Conservation (phyloP, 2,113 vertebrate species). For the Mystacornis crossleyi region DNA sequence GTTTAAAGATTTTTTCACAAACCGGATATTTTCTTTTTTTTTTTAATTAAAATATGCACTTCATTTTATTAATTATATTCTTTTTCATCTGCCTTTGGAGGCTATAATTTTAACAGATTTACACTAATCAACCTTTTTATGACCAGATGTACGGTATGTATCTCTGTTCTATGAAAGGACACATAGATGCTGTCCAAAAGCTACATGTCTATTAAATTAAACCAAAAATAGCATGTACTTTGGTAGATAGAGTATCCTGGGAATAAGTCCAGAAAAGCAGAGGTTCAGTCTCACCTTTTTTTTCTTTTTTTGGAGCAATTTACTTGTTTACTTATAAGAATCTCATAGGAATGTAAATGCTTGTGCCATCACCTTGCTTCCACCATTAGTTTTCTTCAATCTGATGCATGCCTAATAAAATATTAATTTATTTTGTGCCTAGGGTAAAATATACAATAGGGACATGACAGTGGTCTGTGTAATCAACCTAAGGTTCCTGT, state of each 20-base stretch:
- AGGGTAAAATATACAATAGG: neutral
- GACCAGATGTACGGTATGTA: neutral
- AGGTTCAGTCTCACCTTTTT: neutral
- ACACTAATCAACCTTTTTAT: neutral
- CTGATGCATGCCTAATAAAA: neutral
- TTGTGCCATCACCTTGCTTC: neutral
- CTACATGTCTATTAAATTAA: neutral
- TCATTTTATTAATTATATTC: neutral
- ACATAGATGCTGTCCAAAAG: neutral
- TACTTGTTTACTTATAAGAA: constrained; percentile 37
- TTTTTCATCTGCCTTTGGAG: neutral
- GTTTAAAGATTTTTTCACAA: neutral
- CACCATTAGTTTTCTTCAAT: neutral
- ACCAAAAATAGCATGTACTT: neutral
- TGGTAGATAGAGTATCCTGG: neutral
- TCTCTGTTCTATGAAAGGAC: neutral
- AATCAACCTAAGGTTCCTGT: neutral
- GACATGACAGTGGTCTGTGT: neutral
- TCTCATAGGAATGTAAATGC: neutral
- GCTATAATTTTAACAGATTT: neutral
- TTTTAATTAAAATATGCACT: neutral
- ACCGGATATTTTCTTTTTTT: neutral
- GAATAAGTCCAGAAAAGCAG: neutral
- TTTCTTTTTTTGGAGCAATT: neutral
- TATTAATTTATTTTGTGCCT: neutral